These are phyloP conservation scores for Semnornis frantzii DNA, from an alignment of 2,113 vertebrate species.

Conservation along the genomic window DNA sequence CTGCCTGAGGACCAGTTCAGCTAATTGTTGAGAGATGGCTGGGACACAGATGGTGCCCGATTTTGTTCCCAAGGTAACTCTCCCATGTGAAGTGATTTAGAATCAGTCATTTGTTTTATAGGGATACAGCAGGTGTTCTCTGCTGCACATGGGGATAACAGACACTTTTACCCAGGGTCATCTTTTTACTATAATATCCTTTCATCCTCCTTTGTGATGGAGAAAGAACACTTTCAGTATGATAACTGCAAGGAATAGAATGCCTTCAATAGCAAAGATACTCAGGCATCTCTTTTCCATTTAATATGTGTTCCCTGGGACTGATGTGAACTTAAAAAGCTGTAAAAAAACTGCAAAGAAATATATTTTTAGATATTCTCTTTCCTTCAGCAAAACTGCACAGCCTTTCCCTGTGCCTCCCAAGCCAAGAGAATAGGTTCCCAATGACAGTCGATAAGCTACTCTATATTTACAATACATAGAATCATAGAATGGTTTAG, in stretches of 20 bases:
- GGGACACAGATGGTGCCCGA: not conserved
- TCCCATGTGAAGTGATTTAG: not conserved
- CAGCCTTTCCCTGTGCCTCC: not conserved
- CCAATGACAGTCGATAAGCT: not conserved
- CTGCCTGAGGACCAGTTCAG: not conserved
- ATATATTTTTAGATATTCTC: not conserved
- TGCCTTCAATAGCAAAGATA: not conserved
- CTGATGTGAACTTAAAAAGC: not conserved
- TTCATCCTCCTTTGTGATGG: not conserved
- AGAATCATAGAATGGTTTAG: too few species aligned
- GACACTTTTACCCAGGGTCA: not conserved
- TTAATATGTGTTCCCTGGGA: not conserved
- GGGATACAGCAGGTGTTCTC: not conserved
- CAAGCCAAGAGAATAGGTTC: not conserved
- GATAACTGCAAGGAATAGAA: not conserved
- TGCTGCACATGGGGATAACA: not conserved
- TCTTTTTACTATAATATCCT: constrained; percentile 29
- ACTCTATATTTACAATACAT: not conserved
- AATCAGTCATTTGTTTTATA: not conserved
- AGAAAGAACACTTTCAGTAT: not conserved
- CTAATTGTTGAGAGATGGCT: constrained; percentile 42
- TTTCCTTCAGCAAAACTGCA: not conserved
- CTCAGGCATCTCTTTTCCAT: not conserved
- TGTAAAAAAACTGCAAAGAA: not conserved
- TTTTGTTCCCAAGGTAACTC: constrained; percentile 53